These are phyloP conservation scores for Hyles lineata DNA, from an alignment of 2,888 invertebrate species.

Conservation along the genomic window DNA sequence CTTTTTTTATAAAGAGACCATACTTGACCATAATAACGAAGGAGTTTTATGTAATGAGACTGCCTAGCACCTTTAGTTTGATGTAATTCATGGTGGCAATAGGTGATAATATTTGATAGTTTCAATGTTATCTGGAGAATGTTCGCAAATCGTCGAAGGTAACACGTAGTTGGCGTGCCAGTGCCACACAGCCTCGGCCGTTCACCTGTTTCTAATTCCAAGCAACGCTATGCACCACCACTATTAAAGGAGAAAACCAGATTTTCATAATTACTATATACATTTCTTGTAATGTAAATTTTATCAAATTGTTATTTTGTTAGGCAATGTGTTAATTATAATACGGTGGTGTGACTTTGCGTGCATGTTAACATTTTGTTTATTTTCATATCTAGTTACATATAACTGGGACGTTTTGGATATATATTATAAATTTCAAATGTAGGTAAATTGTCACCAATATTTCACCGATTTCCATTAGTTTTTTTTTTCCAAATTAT, in stretches of 20 bases:
- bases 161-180: conserved; percentile 57
- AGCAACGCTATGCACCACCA: conserved; percentile 40
- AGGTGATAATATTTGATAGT: conserved; percentile 38
- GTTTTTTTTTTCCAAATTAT: too few relatives aligned
- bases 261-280: neutral
- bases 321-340: neutral
- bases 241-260: neutral
- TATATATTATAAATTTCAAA: too few relatives aligned
- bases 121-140: conserved; percentile 41
- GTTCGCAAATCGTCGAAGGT: conserved; percentile 62
- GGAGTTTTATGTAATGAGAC: neutral
- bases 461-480: too few relatives aligned
- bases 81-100: neutral
- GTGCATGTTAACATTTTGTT: neutral
- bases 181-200: conserved; percentile 55
- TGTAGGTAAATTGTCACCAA: too few relatives aligned
- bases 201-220: conserved; percentile 61
- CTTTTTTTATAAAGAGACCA: too few relatives aligned
- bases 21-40: too few relatives aligned
- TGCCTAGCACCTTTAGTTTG: neutral
- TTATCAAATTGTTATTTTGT: neutral
- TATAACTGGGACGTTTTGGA: too few relatives aligned
- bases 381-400: too few relatives aligned
- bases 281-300: neutral
- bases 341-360: neutral